These are phyloP conservation scores for Indicator indicator DNA, from an alignment of 2,113 vertebrate genomes.

Conservation along the genomic window DNA sequence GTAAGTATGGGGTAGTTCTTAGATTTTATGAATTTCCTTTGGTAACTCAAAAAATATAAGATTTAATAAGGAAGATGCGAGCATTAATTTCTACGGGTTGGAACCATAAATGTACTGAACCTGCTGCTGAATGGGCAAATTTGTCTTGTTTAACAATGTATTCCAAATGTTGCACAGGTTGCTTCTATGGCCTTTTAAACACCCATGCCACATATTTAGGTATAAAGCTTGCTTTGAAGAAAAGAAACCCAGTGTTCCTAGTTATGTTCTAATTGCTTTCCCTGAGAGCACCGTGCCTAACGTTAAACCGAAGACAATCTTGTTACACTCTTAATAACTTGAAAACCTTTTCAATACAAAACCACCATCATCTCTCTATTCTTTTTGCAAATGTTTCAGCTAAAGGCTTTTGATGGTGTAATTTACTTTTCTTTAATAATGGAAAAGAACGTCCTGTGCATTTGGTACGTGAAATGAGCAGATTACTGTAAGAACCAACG, in stretches of 20 bases:
- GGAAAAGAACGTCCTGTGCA: neutral
- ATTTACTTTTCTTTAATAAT: neutral
- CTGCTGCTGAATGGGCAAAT: neutral
- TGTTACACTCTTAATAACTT: neutral
- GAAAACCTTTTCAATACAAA: neutral
- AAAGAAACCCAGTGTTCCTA: fast-evolving
- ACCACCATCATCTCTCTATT: neutral
- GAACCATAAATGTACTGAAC: neutral
- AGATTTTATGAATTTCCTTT: neutral
- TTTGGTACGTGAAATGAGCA: conserved; percentile 30
- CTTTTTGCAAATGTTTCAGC: neutral
- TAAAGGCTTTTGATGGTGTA: neutral
- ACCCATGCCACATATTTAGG: neutral
- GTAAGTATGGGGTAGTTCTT: neutral
- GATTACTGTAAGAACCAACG: conserved; percentile 71
- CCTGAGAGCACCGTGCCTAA: neutral
- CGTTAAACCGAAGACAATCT: neutral
- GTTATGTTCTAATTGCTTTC: neutral
- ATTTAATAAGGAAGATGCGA: neutral
- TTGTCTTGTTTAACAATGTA: neutral
- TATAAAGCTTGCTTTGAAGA: neutral
- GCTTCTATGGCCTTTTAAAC: neutral
- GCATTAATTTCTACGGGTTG: neutral
- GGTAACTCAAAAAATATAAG: neutral
- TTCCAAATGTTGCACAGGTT: neutral